Base-by-base conservation (phyloP, 2,888 invertebrate genomes). In the Crioceris asparagi region DNA sequence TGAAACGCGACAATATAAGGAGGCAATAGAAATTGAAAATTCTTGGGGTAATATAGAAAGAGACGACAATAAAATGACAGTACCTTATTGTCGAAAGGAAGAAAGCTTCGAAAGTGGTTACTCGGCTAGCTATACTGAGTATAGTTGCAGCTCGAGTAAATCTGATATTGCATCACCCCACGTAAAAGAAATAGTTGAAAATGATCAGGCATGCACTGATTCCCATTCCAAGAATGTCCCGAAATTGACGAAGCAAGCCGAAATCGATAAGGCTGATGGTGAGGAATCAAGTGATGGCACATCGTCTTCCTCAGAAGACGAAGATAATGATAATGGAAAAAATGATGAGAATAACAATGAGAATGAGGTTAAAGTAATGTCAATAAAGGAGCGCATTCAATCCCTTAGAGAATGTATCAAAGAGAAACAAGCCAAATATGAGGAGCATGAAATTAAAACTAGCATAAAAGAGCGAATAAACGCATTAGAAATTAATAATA, bases 321-420 rank as follows among this genome's bases (percentile, higher is more conserved):
- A 43, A 34, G 29, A 29, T 37, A 25, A 27, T 41, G 30, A 25
- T 6, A 29, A 35, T 16, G 33, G 7, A 6, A 21, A 43, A 7
- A 47, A 44, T 32, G 36, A 47, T 36, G 31, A 41, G 8, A 45
- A 45, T 27, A 43, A 48, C n/a, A 41, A 30, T 10, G 38, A 50
- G 16, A 48, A 50, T 32, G 39, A 45, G 29, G 18, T 36, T 1
- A 40, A 41, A 43, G 31, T 38, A n/a, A 53, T 56, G 12, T 53
- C 61, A 2, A 60, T 65, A 8, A 59, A 62, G 49, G 60, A 64
- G 29, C 51, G 63, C 3, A 63, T 65, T 21, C 50, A 57, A 42
- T 60, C 61, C 3, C 44, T 65, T 18, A 55, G 57, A 36, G 55
- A 56, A 14, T 57, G 59, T 34, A 56, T 58, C 23, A 50, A 51